These are phyloP conservation scores for Aurelia sp. DNA, from an alignment of 30 jellyfish, hydroid and myxozoan species.

Conservation along the genomic window DNA sequence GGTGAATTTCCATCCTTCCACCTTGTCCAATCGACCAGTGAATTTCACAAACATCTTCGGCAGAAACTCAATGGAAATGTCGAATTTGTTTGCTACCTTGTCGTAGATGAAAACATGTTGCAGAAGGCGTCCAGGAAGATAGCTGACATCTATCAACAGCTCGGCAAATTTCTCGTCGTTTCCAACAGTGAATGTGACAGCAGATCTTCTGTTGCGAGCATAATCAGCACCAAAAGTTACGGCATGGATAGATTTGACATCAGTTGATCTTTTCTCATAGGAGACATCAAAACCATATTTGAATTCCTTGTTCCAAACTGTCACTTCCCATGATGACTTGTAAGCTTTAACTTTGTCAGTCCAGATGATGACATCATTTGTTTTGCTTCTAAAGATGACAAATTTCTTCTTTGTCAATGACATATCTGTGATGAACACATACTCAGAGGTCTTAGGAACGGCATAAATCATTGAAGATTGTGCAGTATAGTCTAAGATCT, in stretches of 20 bases:
- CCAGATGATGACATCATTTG: conserved; percentile 45
- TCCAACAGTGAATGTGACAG: conserved; percentile 68
- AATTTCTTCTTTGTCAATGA: conserved; percentile 42
- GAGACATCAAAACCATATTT: conserved; percentile 86
- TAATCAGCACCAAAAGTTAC: conserved; percentile 68
- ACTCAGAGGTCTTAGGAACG: conserved; percentile 27
- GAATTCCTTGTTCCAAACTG: conserved; percentile 81
- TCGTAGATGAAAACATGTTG: conserved; percentile 60
- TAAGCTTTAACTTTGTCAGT: conserved; percentile 60
- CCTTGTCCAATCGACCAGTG: conserved; percentile 66
- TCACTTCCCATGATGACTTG: conserved; percentile 59
- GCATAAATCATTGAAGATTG: conserved; percentile 29
- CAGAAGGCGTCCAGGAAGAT: conserved; percentile 80
- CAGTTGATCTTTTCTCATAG: conserved; percentile 73
- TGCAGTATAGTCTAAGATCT: conserved; percentile 57
- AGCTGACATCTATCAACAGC: conserved; percentile 72
- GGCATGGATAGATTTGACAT: conserved; percentile 57
- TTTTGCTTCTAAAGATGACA: conserved; percentile 57
- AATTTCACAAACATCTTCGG: conserved; percentile 91
- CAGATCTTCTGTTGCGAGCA: conserved; percentile 66
- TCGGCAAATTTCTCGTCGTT: conserved; percentile 62
- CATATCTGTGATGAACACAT: conserved; percentile 50
- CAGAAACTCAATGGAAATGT: conserved; percentile 82
- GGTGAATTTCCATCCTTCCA: conserved; percentile 77
- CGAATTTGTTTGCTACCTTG: conserved; percentile 58